Percentiles rank a stretch among this genome's conserved stretches.
Evolutionary conservation across 2,113 vertebrate species (phyloP).

Genomic region (Tachysurus vachellii): DNA sequence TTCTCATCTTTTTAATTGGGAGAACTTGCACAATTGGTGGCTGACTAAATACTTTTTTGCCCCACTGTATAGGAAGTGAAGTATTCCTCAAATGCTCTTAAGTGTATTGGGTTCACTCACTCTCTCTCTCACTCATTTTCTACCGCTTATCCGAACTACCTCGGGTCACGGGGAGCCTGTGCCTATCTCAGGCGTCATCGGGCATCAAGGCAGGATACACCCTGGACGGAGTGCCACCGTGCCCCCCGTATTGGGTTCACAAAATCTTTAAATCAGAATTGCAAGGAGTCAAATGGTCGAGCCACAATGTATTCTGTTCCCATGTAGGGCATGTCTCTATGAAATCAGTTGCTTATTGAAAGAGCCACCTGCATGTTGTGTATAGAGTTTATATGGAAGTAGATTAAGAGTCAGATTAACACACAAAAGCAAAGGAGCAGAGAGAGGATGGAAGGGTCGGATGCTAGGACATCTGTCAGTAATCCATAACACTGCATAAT

Average conservation of each 20-base stretch:
- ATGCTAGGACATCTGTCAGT: conserved; percentile 50
- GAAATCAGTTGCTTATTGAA: background rate
- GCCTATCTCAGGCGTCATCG: too few species aligned
- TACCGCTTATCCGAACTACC: too few species aligned
- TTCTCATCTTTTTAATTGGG: too few species aligned
- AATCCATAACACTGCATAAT: conserved; percentile 40
- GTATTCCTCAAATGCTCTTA: background rate
- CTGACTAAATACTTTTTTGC: too few species aligned
- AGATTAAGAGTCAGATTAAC: conserved; percentile 1
- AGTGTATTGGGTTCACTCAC: background rate
- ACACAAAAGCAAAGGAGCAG: conserved; percentile 12
- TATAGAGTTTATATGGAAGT: background rate
- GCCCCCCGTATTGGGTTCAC: background rate
- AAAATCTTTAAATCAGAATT: background rate
- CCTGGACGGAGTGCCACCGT: too few species aligned
- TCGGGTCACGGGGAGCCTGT: too few species aligned
- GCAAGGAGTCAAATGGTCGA: background rate
- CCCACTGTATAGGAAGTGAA: too few species aligned
- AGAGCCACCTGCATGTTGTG: background rate
- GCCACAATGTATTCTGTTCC: background rate
- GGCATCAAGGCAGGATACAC: too few species aligned
- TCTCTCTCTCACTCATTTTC: too few species aligned
- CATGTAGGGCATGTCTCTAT: background rate
- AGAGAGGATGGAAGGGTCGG: conserved; percentile 45
- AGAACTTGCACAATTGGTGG: too few species aligned